These are phyloP conservation scores for Agrotis clavis DNA, from an alignment of 2,888 invertebrate genomes.

Conservation along the genomic window DNA sequence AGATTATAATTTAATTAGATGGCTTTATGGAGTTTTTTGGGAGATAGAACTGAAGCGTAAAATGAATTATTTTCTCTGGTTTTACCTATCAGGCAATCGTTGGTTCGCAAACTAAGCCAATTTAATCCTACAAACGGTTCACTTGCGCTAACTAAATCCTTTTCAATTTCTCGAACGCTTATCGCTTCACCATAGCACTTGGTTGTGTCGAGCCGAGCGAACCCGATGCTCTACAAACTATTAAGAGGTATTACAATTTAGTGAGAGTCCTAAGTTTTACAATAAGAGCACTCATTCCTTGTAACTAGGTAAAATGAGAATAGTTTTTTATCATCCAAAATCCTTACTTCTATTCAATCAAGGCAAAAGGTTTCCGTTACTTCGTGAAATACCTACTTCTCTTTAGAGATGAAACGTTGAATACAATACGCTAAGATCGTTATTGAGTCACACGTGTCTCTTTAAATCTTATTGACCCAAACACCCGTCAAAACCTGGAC, in stretches of 20 bases:
- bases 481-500: conserved; percentile 37
- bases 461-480: conserved; percentile 20
- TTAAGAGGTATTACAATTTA: conserved; percentile 22
- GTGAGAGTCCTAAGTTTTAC: conserved; percentile 6
- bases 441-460: conserved; percentile 2
- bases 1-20: conserved; percentile 52
- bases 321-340: conserved; percentile 1
- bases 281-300: neutral
- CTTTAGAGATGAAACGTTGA: neutral
- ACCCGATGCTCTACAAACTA: conserved; percentile 21
- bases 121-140: conserved; percentile 81
- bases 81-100: conserved; percentile 62
- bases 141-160: conserved; percentile 79
- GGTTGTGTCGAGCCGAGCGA: conserved; percentile 38
- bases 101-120: conserved; percentile 80
- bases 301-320: neutral
- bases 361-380: conserved; percentile 17
- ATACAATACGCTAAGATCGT: neutral
- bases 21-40: conserved; percentile 36
- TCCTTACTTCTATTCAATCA: conserved; percentile 3
- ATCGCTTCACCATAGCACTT: conserved; percentile 67
- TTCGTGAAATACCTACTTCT: conserved; percentile 1
- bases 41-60: conserved; percentile 35
- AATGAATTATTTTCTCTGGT: conserved; percentile 57
- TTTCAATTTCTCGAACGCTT: conserved; percentile 84